phyloP scores from a whole-genome alignment of 1,140 invertebrate species.

The Megalonaias nervosa region DNA sequence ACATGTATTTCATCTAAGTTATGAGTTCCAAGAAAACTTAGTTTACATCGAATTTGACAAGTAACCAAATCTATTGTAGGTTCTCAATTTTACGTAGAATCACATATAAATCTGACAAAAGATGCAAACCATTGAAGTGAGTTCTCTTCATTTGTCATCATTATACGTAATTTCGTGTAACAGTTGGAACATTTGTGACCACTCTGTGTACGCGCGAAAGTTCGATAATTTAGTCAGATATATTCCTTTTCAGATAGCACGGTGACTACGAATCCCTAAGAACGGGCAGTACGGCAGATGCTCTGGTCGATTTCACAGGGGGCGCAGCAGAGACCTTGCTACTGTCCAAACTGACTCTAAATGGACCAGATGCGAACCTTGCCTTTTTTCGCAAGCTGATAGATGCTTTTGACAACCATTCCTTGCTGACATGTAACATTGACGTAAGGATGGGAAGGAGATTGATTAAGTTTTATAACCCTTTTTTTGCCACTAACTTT shows the following conservation, averaged over 20 bases:
- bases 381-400: slow-evolving; percentile 54
- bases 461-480: no score
- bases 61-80: no score
- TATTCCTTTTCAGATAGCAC: slow-evolving; percentile 76
- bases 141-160: no score
- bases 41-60: no score
- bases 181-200: no score
- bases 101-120: no score
- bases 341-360: slow-evolving; percentile 71
- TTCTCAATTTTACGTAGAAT: no score
- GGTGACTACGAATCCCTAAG: slow-evolving; percentile 81
- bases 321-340: slow-evolving; percentile 84
- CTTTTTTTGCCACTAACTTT: no score
- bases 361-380: slow-evolving; percentile 33
- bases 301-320: slow-evolving; percentile 84
- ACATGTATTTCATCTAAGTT: no score
- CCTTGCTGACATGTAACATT: slow-evolving; percentile 58
- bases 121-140: no score
- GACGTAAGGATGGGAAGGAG: slow-evolving; percentile 37
- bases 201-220: not conserved
- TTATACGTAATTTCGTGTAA: no score
- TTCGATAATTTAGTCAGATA: not conserved
- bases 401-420: slow-evolving; percentile 48
- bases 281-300: slow-evolving; percentile 78
- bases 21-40: no score